Evolutionary conservation across 2,797 vertebrate species (phyloP).

Genomic region (Chromobotia macracanthus): DNA sequence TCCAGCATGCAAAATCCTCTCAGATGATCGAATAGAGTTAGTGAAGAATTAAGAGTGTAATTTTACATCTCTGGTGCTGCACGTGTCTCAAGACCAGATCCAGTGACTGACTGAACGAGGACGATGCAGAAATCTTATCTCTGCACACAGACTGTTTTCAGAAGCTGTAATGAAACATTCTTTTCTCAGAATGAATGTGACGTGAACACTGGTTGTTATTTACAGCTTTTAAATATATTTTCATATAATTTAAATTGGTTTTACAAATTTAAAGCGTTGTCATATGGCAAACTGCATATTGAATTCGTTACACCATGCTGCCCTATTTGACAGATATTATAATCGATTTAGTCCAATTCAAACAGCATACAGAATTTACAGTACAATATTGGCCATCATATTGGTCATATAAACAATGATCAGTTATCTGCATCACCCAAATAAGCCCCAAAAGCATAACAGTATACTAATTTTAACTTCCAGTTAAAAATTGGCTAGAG

Average conservation of each 20-base stretch:
- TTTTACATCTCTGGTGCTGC: neutral
- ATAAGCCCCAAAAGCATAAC: neutral
- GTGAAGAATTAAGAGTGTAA: neutral
- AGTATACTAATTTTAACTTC: neutral
- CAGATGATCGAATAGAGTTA: constrained; percentile 25
- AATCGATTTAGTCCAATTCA: too few relatives aligned
- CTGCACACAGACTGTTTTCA: neutral
- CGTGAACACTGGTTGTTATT: too few relatives aligned
- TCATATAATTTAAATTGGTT: too few relatives aligned
- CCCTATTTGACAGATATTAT: too few relatives aligned
- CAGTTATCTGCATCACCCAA: too few relatives aligned
- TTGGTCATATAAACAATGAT: neutral
- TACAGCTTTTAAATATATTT: too few relatives aligned
- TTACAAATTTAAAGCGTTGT: too few relatives aligned
- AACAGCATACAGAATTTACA: too few relatives aligned
- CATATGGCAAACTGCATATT: too few relatives aligned
- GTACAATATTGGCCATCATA: neutral
- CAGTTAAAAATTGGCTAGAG: neutral
- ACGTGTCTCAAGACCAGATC: constrained; percentile 30
- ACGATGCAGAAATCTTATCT: neutral
- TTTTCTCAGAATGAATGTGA: too few relatives aligned
- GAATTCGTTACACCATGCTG: too few relatives aligned
- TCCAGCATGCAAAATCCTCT: constrained; percentile 38
- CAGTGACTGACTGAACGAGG: constrained; percentile 22
- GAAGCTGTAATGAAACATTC: too few relatives aligned